Evolutionary conservation across 2,888 invertebrate species (phyloP).

Genomic region (Metopia argyrocephala): DNA sequence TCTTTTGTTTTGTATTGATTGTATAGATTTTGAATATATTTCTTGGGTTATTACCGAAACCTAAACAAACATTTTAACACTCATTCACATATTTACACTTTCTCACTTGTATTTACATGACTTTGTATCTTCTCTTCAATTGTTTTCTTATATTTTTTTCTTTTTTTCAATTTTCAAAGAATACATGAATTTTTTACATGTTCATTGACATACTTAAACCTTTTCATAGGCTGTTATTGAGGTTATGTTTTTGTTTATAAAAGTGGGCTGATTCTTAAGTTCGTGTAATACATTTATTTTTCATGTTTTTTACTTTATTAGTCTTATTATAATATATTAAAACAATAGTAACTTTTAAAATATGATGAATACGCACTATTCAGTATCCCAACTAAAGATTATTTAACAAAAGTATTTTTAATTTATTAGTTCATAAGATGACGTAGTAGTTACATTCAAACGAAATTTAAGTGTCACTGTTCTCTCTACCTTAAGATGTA

Average conservation of each 20-base stretch:
- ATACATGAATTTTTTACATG: background rate
- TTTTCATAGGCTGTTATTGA: conserved; percentile 26
- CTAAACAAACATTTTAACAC: background rate
- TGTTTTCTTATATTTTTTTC: background rate
- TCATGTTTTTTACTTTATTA: too few species aligned
- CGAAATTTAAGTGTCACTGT: too few species aligned
- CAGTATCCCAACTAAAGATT: too few species aligned
- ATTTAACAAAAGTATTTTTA: too few species aligned
- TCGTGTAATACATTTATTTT: background rate
- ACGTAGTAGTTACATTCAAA: too few species aligned
- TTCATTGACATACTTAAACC: conserved; percentile 12
- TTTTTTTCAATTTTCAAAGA: background rate
- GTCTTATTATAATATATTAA: too few species aligned
- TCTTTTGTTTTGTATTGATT: background rate
- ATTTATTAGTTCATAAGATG: too few species aligned
- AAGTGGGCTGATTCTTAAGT: background rate
- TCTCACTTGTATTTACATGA: conserved; percentile 2
- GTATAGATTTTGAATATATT: too few species aligned
- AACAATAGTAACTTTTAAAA: too few species aligned
- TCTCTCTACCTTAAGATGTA: too few species aligned
- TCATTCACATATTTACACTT: background rate
- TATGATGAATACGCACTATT: too few species aligned
- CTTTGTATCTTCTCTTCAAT: conserved; percentile 22
- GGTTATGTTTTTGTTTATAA: conserved; percentile 5
- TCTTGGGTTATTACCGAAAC: too few species aligned